A percentile compares a stretch with the other conserved stretches of the same genome.
phyloP scores from a whole-genome alignment of 2,888 invertebrate species.

The Aspidapion aeneum region DNA sequence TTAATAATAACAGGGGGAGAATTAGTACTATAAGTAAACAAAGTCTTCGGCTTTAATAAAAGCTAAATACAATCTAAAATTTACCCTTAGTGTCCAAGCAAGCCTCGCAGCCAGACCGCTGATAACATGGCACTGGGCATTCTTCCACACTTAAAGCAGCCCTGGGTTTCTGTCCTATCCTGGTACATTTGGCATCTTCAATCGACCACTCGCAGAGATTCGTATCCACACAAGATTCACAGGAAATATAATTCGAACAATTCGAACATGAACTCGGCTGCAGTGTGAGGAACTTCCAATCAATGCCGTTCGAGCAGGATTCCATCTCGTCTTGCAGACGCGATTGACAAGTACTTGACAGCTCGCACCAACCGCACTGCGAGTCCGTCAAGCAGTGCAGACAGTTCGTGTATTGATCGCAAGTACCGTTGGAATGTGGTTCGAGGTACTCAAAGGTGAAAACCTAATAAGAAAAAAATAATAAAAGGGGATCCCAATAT shows the following conservation, averaged over 20 bases:
- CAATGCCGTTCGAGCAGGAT: conserved; percentile 54
- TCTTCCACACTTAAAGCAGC: conserved; percentile 63
- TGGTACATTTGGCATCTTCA: conserved; percentile 80
- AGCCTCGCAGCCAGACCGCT: conserved; percentile 70
- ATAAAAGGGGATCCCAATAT: conserved; percentile 1
- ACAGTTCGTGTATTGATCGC: conserved; percentile 76
- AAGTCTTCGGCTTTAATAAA: no score
- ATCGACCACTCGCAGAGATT: conserved; percentile 89
- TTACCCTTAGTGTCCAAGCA: conserved; percentile 70
- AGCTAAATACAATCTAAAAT: no score
- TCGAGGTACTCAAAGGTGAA: conserved; percentile 88
- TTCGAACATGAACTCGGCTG: conserved; percentile 81
- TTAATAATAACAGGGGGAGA: no score
- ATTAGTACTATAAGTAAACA: no score
- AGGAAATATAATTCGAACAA: conserved; percentile 87
- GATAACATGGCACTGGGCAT: conserved; percentile 81
- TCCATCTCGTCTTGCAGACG: conserved; percentile 64
- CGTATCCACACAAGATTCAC: conserved; percentile 73
- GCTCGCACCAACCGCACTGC: conserved; percentile 89
- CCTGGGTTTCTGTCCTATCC: conserved; percentile 65
- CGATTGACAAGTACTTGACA: conserved; percentile 66
- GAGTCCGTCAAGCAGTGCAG: conserved; percentile 84
- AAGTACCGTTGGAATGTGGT: conserved; percentile 79
- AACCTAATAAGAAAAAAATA: conserved; percentile 38
- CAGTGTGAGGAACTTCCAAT: conserved; percentile 78